Base-by-base conservation (phyloP, 2,797 vertebrate species). In the Esox masquinongy region DNA sequence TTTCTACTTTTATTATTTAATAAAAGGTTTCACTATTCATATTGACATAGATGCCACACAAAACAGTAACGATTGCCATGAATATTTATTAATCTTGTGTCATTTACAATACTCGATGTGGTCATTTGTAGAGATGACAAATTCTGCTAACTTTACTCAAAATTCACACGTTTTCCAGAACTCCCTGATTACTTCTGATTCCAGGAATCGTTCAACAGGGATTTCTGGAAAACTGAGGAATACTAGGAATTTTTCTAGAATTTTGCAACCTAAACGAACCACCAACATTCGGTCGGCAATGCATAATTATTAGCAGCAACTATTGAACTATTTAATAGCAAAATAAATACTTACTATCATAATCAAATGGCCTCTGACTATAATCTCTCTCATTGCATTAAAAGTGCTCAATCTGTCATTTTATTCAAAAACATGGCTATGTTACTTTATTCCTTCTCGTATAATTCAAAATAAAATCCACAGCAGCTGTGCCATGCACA, bases 31-130 rank as follows among this genome's bases (percentile, higher is more conserved):
- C 49, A 49, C 24, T 70, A 80, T 66, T 53, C 76, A 22, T 85
- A 81, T 84, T 39, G 51, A 83, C 87, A 74, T 88, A 90, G 90
- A 89, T 91, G 87, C 87, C 87, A 88, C 85, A 83, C 79, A 59
- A 89, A 88, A 86, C 86, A 90, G 77, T 81, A 79, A 86, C 88
- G 84, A 90, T 85, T 84, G 88, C 76, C 81, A 81, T 86, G 64
- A 66, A 82, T 78, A 79, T 75, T 74, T 78, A 81, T 79, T 82
- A 78, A 77, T 82, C 31, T 73, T 86, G 80, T 83, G 24, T 49
- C 36, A 39, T 39, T 73, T 76, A 89, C 84, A 82, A 82, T 87
- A 79, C 76, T 75, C 14, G 70, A 75, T 76, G 69, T 79, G 82
- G 86, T 72, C 77, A 85, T 82, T 43, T 43, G 39, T 43, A 43